Base-by-base conservation (phyloP, 2,113 vertebrate species). In the Misgurnus mizolepis region DNA sequence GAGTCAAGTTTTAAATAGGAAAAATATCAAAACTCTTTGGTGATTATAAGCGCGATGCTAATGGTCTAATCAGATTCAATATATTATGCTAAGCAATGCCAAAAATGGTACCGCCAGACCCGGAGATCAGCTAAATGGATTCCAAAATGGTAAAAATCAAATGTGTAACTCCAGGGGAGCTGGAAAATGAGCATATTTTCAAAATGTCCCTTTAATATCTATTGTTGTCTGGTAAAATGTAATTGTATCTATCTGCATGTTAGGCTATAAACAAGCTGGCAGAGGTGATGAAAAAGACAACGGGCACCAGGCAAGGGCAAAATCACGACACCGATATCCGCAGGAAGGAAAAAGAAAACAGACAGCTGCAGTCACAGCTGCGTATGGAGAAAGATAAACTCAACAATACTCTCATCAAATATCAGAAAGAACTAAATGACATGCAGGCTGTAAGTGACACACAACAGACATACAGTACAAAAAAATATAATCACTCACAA, bases 221-320 rank as follows among this genome's bases (percentile, higher is more conserved):
- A 76, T 53, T 12, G 12, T 1, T n/a, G 3, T 41, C 5, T 3
- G 14, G 40, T 39, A 15, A 11, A 68, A 45, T n/a, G 7, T 34
- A 64, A 15, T 6, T 56, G 27, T 7, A 9, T 7, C 1, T 58
- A 10, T 0, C 15, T 58, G 10, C n/a, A 62, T 83, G 83, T 45
- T 76, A 97, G 98, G 98, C 98, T 81, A 89, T 99, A 82, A 99
- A 98, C 90, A 99, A 99, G 82, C 86, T 99, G 88, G 95, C 96
- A 0, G 98, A 99, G 91, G 95, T 99, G 79, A 98, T 99, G 97
- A 95, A 97, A 89, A 92, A 94, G 14, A 97, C 93, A 84, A 93
- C 76, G 78, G 18, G 69, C 60, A 66, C 78, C 80, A 2, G 84
- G 80, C 17, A 90, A 84, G 94, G 93, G 76, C 91, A 94, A 7